Base-by-base conservation (phyloP, 2,797 vertebrate species). In the Oophaga sylvatica region DNA sequence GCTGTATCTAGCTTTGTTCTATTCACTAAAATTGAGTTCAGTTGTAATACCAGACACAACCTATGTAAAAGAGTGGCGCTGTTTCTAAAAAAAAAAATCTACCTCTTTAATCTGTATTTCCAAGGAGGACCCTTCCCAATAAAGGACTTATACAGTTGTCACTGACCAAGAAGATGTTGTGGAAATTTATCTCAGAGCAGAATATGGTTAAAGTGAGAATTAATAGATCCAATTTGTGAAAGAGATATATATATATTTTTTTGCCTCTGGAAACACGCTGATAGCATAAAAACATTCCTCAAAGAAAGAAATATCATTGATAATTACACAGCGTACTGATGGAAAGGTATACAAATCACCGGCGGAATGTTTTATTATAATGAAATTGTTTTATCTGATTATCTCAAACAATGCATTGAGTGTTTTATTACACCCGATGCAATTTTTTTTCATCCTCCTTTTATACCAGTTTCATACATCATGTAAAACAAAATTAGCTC, bases 241-340 rank as follows among this genome's bases (percentile, higher is more conserved):
- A 31, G 41, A 31, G 2, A 81, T 65, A 56, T 56, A 31, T 56
- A 31, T 56, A 56, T 77, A n/a, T 60, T 59, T 57, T 10, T 29
- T 45, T 41, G 67, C 68, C 22, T n/a, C 35, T 59, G 20, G 67
- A 83, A 70, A 83, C 68, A 41, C n/a, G 65, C 81, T 53, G 65
- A 84, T 84, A 77, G 60, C 60, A 83, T 84, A 84, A 84, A 84
- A 76, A 77, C n/a, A 83, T 48, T 83, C 11, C 16, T 79, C 71
- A 77, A 60, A 77, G 20, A 26, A 76, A 63, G 60, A 78, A 65
- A 60, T 91, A 90, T 89, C 92, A 93, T 85, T 81, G 92, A 91
- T 92, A 92, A 93, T 94, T 94, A 94, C 91, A 89, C 80, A 88
- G 90, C 90, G 90, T 90, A 90, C 62, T 88, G 89, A 83, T 91